These are phyloP conservation scores for Synanthedon tipuliformis DNA, from an alignment of 2,888 invertebrate genomes.

Conservation along the genomic window DNA sequence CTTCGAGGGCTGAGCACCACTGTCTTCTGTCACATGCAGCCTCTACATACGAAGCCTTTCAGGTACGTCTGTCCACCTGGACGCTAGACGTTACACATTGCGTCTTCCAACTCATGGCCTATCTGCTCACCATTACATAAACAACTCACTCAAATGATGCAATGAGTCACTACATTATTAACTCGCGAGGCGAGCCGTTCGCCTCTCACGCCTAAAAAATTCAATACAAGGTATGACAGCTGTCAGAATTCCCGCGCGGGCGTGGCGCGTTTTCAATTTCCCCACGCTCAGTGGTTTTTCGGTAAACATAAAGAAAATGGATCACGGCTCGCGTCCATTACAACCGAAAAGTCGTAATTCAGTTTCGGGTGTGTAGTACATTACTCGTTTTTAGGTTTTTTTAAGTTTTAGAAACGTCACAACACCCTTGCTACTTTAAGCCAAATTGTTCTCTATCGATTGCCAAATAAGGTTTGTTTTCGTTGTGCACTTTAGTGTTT, in stretches of 20 bases:
- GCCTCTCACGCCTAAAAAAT: neutral
- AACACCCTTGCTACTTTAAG: neutral
- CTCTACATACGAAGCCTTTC: too few relatives aligned
- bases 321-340: conserved; percentile 1
- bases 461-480: neutral
- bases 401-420: neutral
- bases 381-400: neutral
- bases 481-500: neutral
- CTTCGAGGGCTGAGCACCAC: too few relatives aligned
- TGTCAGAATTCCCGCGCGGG: conserved; percentile 45
- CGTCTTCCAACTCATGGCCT: too few relatives aligned
- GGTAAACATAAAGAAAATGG: conserved; percentile 6
- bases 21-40: too few relatives aligned
- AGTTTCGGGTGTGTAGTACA: conserved; percentile 3
- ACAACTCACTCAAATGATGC: neutral
- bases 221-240: conserved; percentile 20
- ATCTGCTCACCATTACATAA: too few relatives aligned
- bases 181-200: too few relatives aligned
- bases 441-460: neutral
- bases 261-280: conserved; percentile 14
- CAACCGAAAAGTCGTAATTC: conserved; percentile 1
- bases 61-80: too few relatives aligned
- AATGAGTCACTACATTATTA: neutral
- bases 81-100: too few relatives aligned
- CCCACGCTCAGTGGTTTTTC: conserved; percentile 13